Evolutionary conservation across 2,888 invertebrate genomes (phyloP).

Genomic region (Zaprionus bogoriensis): DNA sequence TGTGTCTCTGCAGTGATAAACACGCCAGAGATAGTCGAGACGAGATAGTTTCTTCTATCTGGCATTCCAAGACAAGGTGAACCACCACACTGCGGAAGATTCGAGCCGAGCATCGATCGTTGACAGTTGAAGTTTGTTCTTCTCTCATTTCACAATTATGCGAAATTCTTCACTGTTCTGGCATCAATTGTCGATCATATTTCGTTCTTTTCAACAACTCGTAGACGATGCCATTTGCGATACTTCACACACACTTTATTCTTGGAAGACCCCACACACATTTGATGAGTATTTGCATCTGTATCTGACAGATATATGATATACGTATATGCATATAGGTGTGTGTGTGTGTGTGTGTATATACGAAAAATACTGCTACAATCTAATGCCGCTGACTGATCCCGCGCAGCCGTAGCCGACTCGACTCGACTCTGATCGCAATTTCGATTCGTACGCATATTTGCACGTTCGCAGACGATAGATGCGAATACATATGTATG

Average conservation of each 20-base stretch:
- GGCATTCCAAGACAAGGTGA: not conserved
- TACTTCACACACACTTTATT: slow-evolving; percentile 9
- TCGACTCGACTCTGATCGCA: slow-evolving; percentile 2
- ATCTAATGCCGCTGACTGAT: slow-evolving; percentile 17
- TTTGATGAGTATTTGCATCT: slow-evolving; percentile 20
- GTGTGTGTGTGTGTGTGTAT: no score
- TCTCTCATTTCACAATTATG: not conserved
- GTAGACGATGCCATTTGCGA: slow-evolving; percentile 15
- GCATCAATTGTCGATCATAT: slow-evolving; percentile 23
- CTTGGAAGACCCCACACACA: slow-evolving; percentile 19
- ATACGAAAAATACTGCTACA: no score
- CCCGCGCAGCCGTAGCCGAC: slow-evolving; percentile 22
- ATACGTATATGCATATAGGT: not conserved
- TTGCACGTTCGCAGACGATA: slow-evolving; percentile 45
- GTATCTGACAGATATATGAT: slow-evolving; percentile 19
- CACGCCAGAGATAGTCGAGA: slow-evolving; percentile 14
- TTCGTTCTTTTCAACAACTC: slow-evolving; percentile 12
- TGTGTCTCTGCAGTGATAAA: slow-evolving; percentile 21
- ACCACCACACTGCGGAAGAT: not conserved
- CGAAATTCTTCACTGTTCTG: not conserved
- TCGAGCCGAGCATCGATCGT: not conserved
- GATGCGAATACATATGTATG: no score
- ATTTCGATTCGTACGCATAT: slow-evolving; percentile 37
- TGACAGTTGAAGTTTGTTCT: no score
- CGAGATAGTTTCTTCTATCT: slow-evolving; percentile 11